Conservation (phyloP, 2,888 invertebrate genomes). For the Ferdinandea cuprea region DNA sequence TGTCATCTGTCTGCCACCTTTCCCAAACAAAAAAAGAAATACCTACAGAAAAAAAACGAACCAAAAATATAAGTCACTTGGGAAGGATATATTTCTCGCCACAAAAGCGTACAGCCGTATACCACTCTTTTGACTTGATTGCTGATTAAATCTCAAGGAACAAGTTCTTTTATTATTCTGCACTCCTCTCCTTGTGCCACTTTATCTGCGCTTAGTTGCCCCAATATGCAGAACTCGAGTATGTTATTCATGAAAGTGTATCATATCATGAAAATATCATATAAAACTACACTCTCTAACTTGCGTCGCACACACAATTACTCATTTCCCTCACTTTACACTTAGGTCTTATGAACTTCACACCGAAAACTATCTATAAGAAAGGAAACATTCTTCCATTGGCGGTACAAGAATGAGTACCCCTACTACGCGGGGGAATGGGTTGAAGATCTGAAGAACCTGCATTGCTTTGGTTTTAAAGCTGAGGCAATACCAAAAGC, state of each 20-base stretch:
- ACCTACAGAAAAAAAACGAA: not conserved
- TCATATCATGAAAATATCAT: constrained; percentile 54
- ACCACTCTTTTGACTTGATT: constrained; percentile 22
- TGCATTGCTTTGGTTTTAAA: not conserved
- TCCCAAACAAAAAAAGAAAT: not conserved
- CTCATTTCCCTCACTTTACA: constrained; percentile 50
- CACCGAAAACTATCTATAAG: constrained; percentile 22
- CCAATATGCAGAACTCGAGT: constrained; percentile 47
- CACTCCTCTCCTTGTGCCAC: not conserved
- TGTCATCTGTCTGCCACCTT: constrained; percentile 31
- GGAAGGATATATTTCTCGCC: constrained; percentile 26
- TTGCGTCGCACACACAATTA: constrained; percentile 54
- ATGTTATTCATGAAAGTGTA: constrained; percentile 58
- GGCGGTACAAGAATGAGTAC: too few relatives aligned
- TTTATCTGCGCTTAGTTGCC: constrained; percentile 22
- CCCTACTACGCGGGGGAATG: too few relatives aligned
- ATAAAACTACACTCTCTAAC: constrained; percentile 40
- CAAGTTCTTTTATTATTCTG: constrained; percentile 5
- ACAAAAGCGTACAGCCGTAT: constrained; percentile 5
- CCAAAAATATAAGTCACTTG: constrained; percentile 16
- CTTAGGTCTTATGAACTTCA: constrained; percentile 33
- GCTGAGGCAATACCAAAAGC: not conserved
- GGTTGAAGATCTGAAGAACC: too few relatives aligned
- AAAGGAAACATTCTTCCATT: constrained; percentile 3
- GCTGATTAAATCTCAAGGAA: constrained; percentile 55